phyloP scores from a whole-genome alignment of 2,113 vertebrate species.

The Bos javanicus region DNA sequence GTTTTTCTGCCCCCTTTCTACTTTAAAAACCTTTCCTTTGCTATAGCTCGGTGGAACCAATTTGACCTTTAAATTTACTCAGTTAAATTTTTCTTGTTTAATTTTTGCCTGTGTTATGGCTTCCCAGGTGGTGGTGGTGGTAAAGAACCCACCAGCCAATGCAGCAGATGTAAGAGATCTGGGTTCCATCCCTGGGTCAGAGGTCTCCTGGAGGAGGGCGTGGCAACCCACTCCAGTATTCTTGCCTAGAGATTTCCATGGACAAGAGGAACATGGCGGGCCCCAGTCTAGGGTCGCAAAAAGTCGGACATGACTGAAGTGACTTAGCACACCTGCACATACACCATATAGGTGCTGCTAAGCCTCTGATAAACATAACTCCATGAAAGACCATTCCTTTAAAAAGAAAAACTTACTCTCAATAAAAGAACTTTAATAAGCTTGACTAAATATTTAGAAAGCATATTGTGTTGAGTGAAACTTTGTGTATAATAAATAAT shows the following conservation, averaged over 20 bases:
- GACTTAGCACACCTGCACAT: not conserved
- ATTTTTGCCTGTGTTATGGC: not conserved
- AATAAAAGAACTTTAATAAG: constrained; percentile 29
- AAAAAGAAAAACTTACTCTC: not conserved
- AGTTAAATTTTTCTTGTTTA: not conserved
- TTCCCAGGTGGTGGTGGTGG: not conserved
- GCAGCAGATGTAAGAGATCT: not conserved
- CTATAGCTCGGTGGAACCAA: not conserved
- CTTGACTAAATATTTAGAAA: constrained; percentile 50
- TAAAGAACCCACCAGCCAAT: not conserved
- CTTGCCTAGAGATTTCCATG: not conserved
- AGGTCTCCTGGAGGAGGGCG: not conserved
- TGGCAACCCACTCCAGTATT: not conserved
- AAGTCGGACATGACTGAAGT: not conserved
- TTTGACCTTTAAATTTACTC: not conserved
- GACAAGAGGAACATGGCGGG: not conserved
- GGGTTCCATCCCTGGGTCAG: not conserved
- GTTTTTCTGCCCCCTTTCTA: not conserved
- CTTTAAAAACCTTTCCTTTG: not conserved
- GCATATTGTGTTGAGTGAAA: constrained; percentile 38
- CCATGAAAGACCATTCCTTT: not conserved
- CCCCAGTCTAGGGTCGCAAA: not conserved
- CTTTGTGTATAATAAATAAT: constrained; percentile 2
- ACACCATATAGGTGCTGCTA: not conserved
- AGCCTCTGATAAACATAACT: not conserved